Conservation (phyloP, 2,797 vertebrate genomes). For the Rhabdophis nuchalis region DNA sequence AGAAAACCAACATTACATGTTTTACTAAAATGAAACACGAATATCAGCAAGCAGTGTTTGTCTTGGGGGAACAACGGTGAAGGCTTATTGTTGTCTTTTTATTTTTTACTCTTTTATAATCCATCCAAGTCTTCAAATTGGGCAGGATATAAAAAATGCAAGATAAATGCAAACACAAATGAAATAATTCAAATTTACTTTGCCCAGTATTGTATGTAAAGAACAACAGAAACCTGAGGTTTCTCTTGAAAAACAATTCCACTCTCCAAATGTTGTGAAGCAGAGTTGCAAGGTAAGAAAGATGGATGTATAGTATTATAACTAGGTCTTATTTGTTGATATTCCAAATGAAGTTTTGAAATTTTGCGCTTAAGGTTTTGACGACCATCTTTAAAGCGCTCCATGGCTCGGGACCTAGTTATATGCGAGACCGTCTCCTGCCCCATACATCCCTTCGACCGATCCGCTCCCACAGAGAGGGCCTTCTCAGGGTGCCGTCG, state of each 20-base stretch:
- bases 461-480: too few species aligned
- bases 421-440: too few species aligned
- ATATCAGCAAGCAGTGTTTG: background rate
- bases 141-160: background rate
- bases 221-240: background rate
- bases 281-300: background rate
- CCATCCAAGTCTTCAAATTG: background rate
- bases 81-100: background rate
- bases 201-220: background rate
- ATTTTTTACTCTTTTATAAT: background rate
- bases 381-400: too few species aligned
- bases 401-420: too few species aligned
- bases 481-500: too few species aligned
- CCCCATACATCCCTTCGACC: too few species aligned
- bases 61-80: background rate
- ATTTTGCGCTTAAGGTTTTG: too few species aligned
- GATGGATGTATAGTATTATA: background rate
- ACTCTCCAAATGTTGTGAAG: background rate
- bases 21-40: background rate
- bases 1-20: background rate
- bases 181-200: background rate
- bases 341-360: background rate
- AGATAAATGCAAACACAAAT: background rate
- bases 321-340: background rate
- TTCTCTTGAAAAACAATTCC: background rate